A percentile compares a stretch with the other conserved stretches of the same genome.
phyloP scores from a whole-genome alignment of 1,140 invertebrate species.

The Dendrolimus punctatus region DNA sequence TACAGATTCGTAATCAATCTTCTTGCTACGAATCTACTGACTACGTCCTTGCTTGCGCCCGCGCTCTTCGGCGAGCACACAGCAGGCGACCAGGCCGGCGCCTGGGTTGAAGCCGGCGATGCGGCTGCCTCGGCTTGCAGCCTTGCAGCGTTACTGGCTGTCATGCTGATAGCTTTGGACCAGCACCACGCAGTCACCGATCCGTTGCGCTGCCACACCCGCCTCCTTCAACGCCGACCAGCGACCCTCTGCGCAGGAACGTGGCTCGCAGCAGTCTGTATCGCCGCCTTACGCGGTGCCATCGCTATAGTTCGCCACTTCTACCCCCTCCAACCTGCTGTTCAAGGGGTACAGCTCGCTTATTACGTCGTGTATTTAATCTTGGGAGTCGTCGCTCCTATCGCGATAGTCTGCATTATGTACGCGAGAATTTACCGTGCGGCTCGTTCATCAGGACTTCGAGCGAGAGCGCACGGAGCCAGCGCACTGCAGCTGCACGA shows the following conservation, averaged over 20 bases:
- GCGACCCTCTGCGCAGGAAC: slow-evolving; percentile 78
- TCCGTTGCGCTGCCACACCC: slow-evolving; percentile 86
- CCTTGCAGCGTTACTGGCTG: slow-evolving; percentile 72
- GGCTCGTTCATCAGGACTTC: slow-evolving; percentile 52
- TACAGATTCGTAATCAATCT: slow-evolving; percentile 71
- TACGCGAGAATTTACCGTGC: slow-evolving; percentile 64
- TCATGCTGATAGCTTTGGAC: slow-evolving; percentile 88
- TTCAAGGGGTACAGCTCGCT: slow-evolving; percentile 42
- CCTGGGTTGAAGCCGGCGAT: slow-evolving; percentile 53
- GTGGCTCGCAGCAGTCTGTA: slow-evolving; percentile 77
- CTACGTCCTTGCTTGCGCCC: slow-evolving; percentile 61
- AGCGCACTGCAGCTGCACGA: slow-evolving; percentile 59
- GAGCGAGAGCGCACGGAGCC: slow-evolving; percentile 52
- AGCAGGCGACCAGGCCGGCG: slow-evolving; percentile 23
- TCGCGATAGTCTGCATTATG: slow-evolving; percentile 57
- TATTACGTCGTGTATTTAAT: slow-evolving; percentile 56
- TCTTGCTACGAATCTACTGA: slow-evolving; percentile 64
- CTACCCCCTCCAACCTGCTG: slow-evolving; percentile 30
- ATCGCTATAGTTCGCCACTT: slow-evolving; percentile 37
- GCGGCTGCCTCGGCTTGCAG: slow-evolving; percentile 52
- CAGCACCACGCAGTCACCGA: slow-evolving; percentile 91
- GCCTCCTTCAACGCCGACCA: slow-evolving; percentile 82
- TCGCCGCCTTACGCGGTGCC: slow-evolving; percentile 62
- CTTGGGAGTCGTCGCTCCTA: slow-evolving; percentile 43
- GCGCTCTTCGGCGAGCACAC: slow-evolving; percentile 61